A percentile compares a stretch with the other conserved stretches of the same genome.
phyloP scores from a whole-genome alignment of 2,888 invertebrate species.

The Metacarcinus magister region DNA sequence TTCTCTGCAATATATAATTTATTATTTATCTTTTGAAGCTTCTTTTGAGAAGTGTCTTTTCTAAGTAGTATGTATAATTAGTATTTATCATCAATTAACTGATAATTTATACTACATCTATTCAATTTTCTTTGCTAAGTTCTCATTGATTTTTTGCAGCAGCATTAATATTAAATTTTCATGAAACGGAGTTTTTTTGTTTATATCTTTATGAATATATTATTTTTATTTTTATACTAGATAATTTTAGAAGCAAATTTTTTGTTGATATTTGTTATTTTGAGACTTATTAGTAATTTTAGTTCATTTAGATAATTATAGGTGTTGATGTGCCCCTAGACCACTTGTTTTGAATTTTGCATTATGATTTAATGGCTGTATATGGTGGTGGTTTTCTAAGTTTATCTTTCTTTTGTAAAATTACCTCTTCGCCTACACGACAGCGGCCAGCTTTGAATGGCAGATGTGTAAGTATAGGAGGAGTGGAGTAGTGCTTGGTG shows the following conservation, averaged over 20 bases:
- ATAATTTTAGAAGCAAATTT: background rate
- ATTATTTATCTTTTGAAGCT: constrained; percentile 17
- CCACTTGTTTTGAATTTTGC: constrained; percentile 58
- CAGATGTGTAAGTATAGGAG: constrained; percentile 84
- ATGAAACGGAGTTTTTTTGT: background rate
- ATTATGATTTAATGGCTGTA: constrained; percentile 64
- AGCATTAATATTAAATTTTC: background rate
- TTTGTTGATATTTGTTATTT: background rate
- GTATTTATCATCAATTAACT: background rate
- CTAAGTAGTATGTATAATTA: background rate
- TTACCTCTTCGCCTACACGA: constrained; percentile 74
- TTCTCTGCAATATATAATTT: background rate
- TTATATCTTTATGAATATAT: background rate
- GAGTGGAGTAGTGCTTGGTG: constrained; percentile 60
- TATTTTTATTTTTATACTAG: background rate
- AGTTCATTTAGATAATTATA: background rate
- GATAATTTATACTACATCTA: background rate
- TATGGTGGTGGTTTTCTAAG: constrained; percentile 79
- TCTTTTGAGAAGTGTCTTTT: constrained; percentile 30
- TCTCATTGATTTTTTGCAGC: background rate
- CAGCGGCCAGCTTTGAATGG: constrained; percentile 90
- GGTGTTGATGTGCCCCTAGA: constrained; percentile 30
- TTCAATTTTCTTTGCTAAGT: background rate
- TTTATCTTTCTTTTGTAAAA: constrained; percentile 76
- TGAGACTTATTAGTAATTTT: constrained; percentile 31